These are phyloP conservation scores for Microhierax caerulescens DNA, from an alignment of 2,797 vertebrate genomes.

Conservation along the genomic window DNA sequence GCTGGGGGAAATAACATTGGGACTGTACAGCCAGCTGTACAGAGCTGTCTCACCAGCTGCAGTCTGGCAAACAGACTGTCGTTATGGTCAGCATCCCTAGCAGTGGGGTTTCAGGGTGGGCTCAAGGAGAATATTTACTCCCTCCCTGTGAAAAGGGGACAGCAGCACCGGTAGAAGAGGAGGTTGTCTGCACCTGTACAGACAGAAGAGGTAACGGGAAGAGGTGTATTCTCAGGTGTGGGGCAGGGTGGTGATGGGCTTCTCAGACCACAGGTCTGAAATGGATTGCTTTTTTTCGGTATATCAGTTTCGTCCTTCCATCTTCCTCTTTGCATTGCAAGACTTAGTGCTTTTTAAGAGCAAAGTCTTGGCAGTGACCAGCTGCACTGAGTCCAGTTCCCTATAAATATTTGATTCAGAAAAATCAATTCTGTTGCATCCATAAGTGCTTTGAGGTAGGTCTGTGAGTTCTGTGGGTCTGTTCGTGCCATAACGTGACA, in stretches of 20 bases:
- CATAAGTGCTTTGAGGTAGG: neutral
- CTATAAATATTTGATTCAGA: conserved; percentile 34
- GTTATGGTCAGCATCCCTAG: neutral
- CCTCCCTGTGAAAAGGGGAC: neutral
- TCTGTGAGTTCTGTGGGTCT: neutral
- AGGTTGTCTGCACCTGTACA: neutral
- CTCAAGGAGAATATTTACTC: neutral
- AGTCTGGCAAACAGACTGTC: neutral
- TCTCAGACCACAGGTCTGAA: neutral
- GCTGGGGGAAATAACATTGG: too few species aligned
- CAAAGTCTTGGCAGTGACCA: neutral
- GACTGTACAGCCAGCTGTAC: neutral
- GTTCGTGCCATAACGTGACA: fast-evolving
- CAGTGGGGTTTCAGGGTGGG: neutral
- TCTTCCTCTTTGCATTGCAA: neutral
- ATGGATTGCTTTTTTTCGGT: neutral
- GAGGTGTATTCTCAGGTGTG: neutral
- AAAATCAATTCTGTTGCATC: neutral
- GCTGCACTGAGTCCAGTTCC: neutral
- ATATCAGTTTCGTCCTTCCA: neutral
- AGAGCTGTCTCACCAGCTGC: neutral
- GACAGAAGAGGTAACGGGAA: neutral
- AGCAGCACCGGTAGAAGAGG: neutral
- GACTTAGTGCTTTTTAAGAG: conserved; percentile 29
- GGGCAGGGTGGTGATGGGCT: neutral